Percentiles rank a stretch among this genome's conserved stretches.
phyloP scores from a whole-genome alignment of 2,113 vertebrate species.

The Atractosteus spatula region DNA sequence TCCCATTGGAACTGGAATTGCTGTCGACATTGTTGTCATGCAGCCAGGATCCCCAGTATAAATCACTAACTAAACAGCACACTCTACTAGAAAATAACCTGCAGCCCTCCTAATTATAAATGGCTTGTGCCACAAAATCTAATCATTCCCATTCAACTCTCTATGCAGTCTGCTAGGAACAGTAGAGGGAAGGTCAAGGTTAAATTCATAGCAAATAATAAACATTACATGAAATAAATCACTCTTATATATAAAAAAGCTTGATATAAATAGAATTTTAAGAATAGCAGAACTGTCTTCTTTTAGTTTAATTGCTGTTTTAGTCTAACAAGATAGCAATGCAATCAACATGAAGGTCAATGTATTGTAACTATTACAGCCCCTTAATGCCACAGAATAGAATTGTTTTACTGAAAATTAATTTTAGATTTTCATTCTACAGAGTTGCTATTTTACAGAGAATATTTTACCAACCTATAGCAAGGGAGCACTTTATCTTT shows the following conservation, averaged over 20 bases:
- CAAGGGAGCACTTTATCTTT: no score
- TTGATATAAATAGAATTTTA: slow-evolving; percentile 30
- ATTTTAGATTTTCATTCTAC: no score
- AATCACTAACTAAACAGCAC: no score
- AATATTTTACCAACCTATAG: no score
- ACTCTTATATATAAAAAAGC: neutral
- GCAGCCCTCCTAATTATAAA: slow-evolving; percentile 21
- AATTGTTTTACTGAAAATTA: no score
- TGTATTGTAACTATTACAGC: slow-evolving; percentile 36
- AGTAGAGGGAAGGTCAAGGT: slow-evolving; percentile 13
- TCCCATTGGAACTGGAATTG: no score
- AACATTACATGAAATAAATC: neutral
- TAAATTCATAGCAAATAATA: slow-evolving; percentile 10
- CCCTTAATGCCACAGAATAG: no score
- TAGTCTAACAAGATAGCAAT: slow-evolving; percentile 29
- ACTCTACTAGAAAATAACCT: slow-evolving; percentile 10
- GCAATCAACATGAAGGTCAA: slow-evolving; percentile 32
- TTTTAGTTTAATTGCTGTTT: slow-evolving; percentile 36
- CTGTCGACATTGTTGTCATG: no score
- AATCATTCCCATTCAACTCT: slow-evolving; percentile 18
- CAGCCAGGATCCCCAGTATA: no score
- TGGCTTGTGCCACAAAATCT: slow-evolving; percentile 20
- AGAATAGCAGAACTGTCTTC: slow-evolving; percentile 12
- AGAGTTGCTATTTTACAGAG: no score
- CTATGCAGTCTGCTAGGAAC: neutral